Conservation (phyloP, 2,797 vertebrate genomes). For the Sebastes oblongus region DNA sequence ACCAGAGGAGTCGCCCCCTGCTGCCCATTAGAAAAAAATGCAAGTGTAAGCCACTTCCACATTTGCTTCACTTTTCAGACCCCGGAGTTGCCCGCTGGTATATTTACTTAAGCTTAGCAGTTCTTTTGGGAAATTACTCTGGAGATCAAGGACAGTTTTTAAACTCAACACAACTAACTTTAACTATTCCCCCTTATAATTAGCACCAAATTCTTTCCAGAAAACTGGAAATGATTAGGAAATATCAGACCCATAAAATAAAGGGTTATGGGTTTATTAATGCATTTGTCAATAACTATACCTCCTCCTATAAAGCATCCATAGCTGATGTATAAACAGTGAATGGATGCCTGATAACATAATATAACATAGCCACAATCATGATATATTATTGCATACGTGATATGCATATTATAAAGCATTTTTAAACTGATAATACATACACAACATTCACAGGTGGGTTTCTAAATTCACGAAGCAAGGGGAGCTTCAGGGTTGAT, state of each 20-base stretch:
- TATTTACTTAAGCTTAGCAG: background rate
- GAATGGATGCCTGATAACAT: background rate
- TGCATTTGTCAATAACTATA: too few species aligned
- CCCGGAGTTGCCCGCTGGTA: too few species aligned
- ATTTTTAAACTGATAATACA: background rate
- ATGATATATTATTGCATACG: background rate
- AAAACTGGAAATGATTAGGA: background rate
- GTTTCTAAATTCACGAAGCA: background rate
- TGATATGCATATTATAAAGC: background rate
- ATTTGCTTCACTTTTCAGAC: too few species aligned
- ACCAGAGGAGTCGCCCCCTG: too few species aligned
- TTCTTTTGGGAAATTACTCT: background rate
- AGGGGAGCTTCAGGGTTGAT: background rate
- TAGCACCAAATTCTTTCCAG: background rate
- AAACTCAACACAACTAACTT: background rate
- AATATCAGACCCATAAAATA: background rate
- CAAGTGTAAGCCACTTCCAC: too few species aligned
- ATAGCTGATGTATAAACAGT: too few species aligned
- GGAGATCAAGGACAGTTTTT: background rate
- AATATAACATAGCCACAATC: background rate
- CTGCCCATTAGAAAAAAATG: fast-evolving
- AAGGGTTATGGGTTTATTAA: too few species aligned
- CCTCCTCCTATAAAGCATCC: too few species aligned
- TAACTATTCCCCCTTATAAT: background rate
- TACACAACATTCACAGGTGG: background rate